phyloP scores from a whole-genome alignment of 2,888 invertebrate species.

The Drosophila testacea region DNA sequence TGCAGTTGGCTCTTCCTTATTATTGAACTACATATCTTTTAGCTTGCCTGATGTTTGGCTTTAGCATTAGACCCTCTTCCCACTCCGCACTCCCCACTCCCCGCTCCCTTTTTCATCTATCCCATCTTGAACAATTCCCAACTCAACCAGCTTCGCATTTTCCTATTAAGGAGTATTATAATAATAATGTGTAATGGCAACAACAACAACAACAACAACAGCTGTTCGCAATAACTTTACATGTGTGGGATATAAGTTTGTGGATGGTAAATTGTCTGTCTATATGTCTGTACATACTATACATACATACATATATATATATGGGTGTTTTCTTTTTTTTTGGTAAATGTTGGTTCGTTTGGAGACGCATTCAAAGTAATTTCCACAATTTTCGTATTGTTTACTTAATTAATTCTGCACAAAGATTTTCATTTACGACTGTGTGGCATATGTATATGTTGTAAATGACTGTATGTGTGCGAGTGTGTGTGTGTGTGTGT shows the following conservation, averaged over 20 bases:
- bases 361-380: slow-evolving; percentile 79
- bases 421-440: slow-evolving; percentile 73
- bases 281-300: too few relatives aligned
- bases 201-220: slow-evolving; percentile 48
- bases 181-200: slow-evolving; percentile 74
- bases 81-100: too few relatives aligned
- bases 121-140: neutral
- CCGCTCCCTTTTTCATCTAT: neutral
- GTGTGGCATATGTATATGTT: neutral
- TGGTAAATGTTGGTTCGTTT: slow-evolving; percentile 36
- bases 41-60: too few relatives aligned
- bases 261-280: neutral
- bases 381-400: slow-evolving; percentile 79
- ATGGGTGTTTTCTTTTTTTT: too few relatives aligned
- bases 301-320: too few relatives aligned
- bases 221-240: slow-evolving; percentile 69
- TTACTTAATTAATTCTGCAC: slow-evolving; percentile 78
- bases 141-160: slow-evolving; percentile 13
- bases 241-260: slow-evolving; percentile 24
- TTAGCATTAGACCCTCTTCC: neutral
- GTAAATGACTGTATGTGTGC: neutral
- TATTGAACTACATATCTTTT: too few relatives aligned
- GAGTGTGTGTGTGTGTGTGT: too few relatives aligned
- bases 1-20: too few relatives aligned
- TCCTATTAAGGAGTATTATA: slow-evolving; percentile 75